These are phyloP conservation scores for Pangasius sanitwongsei DNA, from an alignment of 2,797 vertebrate genomes.

Conservation along the genomic window DNA sequence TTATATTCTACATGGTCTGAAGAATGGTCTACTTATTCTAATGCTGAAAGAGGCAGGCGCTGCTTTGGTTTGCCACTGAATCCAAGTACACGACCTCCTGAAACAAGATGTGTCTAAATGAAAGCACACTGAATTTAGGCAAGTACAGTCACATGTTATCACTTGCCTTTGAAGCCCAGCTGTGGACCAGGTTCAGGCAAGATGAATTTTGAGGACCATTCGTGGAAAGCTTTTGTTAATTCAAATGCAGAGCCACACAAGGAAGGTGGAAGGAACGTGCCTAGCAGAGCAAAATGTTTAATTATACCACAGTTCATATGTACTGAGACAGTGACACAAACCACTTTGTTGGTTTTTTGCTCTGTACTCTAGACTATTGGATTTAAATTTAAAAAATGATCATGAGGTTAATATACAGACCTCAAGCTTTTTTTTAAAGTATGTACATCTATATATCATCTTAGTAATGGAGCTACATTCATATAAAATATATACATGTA, in stretches of 20 bases:
- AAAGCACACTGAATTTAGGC: slow-evolving; percentile 57
- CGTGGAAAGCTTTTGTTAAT: slow-evolving; percentile 17
- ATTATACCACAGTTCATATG: neutral
- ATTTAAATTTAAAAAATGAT: neutral
- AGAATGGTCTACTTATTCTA: neutral
- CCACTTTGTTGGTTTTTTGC: neutral
- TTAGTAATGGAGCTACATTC: neutral
- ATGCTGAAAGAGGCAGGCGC: slow-evolving; percentile 14
- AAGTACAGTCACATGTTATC: slow-evolving; percentile 53
- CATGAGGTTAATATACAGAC: neutral
- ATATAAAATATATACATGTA: neutral
- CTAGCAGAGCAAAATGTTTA: neutral
- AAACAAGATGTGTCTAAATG: slow-evolving; percentile 44
- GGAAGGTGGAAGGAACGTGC: slow-evolving; percentile 23
- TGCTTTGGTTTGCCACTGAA: slow-evolving; percentile 31
- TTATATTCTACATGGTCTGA: slow-evolving; percentile 29
- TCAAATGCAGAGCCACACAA: slow-evolving; percentile 15
- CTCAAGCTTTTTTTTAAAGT: neutral
- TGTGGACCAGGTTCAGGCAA: slow-evolving; percentile 59
- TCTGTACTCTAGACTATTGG: neutral
- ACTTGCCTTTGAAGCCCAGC: slow-evolving; percentile 69
- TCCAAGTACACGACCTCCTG: slow-evolving; percentile 25
- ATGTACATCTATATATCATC: neutral
- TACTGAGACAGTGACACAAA: neutral
- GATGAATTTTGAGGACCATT: slow-evolving; percentile 38